Evolutionary conservation across 2,113 vertebrate genomes (phyloP).

Genomic region (Fulica atra): DNA sequence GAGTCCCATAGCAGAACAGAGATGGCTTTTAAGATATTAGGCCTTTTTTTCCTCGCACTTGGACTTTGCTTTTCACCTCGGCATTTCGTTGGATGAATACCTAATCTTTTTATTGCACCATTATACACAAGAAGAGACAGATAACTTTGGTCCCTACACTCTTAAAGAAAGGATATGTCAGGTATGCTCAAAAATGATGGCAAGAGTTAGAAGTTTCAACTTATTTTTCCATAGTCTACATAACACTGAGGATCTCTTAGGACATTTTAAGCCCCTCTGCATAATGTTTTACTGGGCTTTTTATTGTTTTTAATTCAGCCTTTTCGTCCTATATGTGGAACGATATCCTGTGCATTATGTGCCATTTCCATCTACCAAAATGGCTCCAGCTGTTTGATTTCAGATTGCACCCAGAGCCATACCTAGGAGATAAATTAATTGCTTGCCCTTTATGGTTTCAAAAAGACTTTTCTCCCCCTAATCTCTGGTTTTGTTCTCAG

Average conservation of each 20-base stretch:
- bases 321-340: background rate
- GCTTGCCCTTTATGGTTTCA: constrained; percentile 47
- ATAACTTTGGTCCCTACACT: background rate
- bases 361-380: background rate
- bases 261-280: background rate
- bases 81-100: background rate
- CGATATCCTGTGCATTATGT: background rate
- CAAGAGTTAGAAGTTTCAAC: background rate
- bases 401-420: background rate
- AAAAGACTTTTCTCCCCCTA: background rate
- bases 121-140: background rate
- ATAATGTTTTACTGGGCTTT: background rate
- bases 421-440: constrained; percentile 58
- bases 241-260: background rate
- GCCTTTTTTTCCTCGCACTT: rapidly evolving
- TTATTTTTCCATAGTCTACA: background rate
- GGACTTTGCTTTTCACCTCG: background rate
- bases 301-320: background rate
- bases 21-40: background rate
- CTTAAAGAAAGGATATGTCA: background rate
- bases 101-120: background rate
- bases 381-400: background rate
- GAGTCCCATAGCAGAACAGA: background rate
- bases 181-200: background rate
- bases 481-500: constrained; percentile 31